A percentile compares a stretch with the other conserved stretches of the same genome.
Conservation (phyloP, 37 sponge, comb jelly and placozoan species). For the Eunapius fragilis region DNA sequence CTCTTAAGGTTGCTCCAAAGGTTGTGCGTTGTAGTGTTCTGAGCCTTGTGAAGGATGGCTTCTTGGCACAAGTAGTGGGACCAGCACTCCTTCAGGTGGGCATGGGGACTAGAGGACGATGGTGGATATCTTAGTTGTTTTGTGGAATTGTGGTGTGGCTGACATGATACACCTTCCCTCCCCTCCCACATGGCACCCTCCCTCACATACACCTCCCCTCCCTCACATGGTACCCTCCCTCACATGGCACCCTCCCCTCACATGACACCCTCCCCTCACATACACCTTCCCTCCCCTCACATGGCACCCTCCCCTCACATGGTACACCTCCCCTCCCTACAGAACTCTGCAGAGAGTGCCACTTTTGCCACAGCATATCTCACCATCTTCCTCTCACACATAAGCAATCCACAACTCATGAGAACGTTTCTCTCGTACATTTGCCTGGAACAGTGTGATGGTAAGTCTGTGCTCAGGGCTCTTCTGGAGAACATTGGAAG, state of each 20-base stretch:
- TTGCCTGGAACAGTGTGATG: slow-evolving; percentile 42
- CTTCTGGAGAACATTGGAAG: slow-evolving; percentile 39
- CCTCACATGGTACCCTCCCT: too few species aligned
- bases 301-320: too few species aligned
- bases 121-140: neutral
- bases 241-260: too few species aligned
- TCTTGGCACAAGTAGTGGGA: slow-evolving; percentile 82
- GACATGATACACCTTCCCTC: too few species aligned
- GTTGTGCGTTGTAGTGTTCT: slow-evolving; percentile 47
- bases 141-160: neutral
- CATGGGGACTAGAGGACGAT: neutral
- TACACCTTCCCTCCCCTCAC: too few species aligned
- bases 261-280: too few species aligned
- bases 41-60: slow-evolving; percentile 51
- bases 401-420: slow-evolving; percentile 64
- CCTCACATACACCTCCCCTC: too few species aligned
- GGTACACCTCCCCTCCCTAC: neutral
- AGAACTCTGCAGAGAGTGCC: slow-evolving; percentile 40
- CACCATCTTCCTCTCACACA: slow-evolving; percentile 55
- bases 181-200: too few species aligned
- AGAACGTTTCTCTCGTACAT: slow-evolving; percentile 62
- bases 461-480: slow-evolving; percentile 23
- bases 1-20: slow-evolving; percentile 56
- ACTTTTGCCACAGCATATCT: slow-evolving; percentile 70
- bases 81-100: slow-evolving; percentile 78